Evolutionary conservation across 2,888 invertebrate genomes (phyloP).

Genomic region (Biston betularia): DNA sequence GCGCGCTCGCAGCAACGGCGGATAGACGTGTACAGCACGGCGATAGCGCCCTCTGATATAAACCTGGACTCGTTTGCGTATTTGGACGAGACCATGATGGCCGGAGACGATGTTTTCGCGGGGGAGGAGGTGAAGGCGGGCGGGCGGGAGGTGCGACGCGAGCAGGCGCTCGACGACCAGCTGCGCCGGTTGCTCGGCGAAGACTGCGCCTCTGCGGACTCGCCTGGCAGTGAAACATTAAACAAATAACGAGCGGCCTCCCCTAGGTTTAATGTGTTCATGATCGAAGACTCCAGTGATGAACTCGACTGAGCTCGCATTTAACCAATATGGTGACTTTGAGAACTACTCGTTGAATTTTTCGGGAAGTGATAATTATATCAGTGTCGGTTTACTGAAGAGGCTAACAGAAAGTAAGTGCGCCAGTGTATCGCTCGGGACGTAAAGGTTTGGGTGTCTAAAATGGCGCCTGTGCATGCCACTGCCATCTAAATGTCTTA

Average conservation of each 20-base stretch:
- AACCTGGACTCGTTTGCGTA: conserved; percentile 84
- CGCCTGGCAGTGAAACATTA: conserved; percentile 75
- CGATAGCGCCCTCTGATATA: conserved; percentile 82
- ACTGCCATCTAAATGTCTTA: conserved; percentile 2
- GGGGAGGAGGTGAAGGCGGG: conserved; percentile 56
- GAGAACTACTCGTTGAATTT: conserved; percentile 2
- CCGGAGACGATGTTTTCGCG: conserved; percentile 76
- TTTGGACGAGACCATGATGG: conserved; percentile 80
- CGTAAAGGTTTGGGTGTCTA: background rate
- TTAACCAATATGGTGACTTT: conserved; percentile 5
- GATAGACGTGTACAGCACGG: conserved; percentile 85
- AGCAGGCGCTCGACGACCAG: conserved; percentile 67
- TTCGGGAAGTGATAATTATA: conserved; percentile 8
- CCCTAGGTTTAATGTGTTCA: conserved; percentile 32
- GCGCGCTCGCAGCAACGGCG: conserved; percentile 75
- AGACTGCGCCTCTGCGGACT: conserved; percentile 68
- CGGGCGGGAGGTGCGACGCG: conserved; percentile 57
- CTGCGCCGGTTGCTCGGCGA: conserved; percentile 72
- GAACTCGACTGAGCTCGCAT: conserved; percentile 33
- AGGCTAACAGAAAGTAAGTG: conserved; percentile 51
- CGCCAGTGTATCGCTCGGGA: conserved; percentile 14
- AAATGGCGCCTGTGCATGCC: background rate
- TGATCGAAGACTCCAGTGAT: conserved; percentile 27
- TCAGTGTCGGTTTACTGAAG: conserved; percentile 42
- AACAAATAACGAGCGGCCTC: conserved; percentile 72